Base-by-base conservation (phyloP, 2,888 invertebrate genomes). In the Anarsia innoxiella region DNA sequence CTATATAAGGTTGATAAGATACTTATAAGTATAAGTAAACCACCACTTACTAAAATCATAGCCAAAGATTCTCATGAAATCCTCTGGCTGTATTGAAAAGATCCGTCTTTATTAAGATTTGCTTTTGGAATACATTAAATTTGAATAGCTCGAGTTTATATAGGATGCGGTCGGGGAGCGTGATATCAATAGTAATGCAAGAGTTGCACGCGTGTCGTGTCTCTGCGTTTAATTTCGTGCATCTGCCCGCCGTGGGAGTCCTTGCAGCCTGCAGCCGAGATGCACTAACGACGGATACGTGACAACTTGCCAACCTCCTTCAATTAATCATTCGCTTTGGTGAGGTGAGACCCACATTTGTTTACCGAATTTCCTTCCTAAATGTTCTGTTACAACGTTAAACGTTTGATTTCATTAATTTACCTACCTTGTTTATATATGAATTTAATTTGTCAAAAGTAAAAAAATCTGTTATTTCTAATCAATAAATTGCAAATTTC, bases 31-130 rank as follows among this genome's bases (percentile, higher is more conserved):
- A 32, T 38, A 37, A 29, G 26, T 15, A 36, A 41, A 27, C 31
- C n/a, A n/a, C n/a, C n/a, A 31, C 78, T 76, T 58, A 79, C 80
- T 57, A 76, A 59, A 67, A 77, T 67, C 78, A 77, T 77, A 36
- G 47, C 50, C 44, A 41, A 16, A 37, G 45, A 37, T 36, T 60
- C 47, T 59, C 59, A 62, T 66, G 41, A 56, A 61, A 54, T 42
- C 35, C 39, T n/a, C n/a, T 45, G 41, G 39, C 36, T 38, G 19
- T 30, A 34, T 41, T 46, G 31, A 36, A 39, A 37, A 37, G 55
- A 64, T 55, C 60, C 73, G 67, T 61, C 65, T 63, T 63, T 60
- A 65, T 59, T 63, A 57, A 63, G 65, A 54, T 64, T 64, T 60
- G 47, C 54, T 49, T 66, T 66, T 69, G 60, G 77, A 79, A 78